phyloP scores from a whole-genome alignment of 2,113 vertebrate genomes.

The Hippocampus mohnikei region DNA sequence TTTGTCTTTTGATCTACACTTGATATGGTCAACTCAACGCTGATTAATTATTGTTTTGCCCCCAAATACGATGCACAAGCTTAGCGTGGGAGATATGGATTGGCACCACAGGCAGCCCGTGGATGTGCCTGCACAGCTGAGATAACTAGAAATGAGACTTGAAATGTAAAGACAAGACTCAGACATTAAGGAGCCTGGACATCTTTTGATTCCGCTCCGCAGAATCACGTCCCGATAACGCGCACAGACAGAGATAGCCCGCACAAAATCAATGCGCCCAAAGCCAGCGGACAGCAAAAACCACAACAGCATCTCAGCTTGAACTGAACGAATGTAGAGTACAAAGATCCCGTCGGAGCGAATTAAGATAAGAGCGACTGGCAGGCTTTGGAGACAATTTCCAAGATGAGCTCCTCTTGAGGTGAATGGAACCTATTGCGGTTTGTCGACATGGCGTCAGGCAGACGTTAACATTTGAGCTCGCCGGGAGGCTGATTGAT shows the following conservation, averaged over 20 bases:
- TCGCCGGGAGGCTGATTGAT: not conserved
- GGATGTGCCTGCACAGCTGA: not conserved
- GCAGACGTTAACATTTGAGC: constrained; percentile 35
- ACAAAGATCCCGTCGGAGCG: constrained; percentile 27
- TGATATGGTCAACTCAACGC: not conserved
- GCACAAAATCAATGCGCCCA: constrained; percentile 21
- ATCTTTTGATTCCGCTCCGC: constrained; percentile 6
- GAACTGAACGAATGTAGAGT: constrained; percentile 2
- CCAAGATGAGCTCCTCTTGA: constrained; percentile 8
- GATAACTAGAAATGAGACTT: constrained; percentile 4
- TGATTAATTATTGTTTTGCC: not conserved
- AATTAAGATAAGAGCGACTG: constrained; percentile 30
- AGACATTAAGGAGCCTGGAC: constrained; percentile 20
- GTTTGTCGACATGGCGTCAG: constrained; percentile 1
- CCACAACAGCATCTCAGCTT: constrained; percentile 9
- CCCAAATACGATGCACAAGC: not conserved
- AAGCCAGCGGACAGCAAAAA: constrained; percentile 4
- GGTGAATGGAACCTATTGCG: constrained; percentile 14
- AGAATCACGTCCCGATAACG: constrained; percentile 7
- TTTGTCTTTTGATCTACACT: constrained; percentile 8
- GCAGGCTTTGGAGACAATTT: not conserved
- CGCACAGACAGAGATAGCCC: not conserved
- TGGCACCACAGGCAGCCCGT: not conserved
- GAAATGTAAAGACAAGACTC: constrained; percentile 5
- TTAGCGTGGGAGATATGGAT: not conserved